Evolutionary conservation across 2,113 vertebrate genomes (phyloP).

Genomic region (Centropus bengalensis): DNA sequence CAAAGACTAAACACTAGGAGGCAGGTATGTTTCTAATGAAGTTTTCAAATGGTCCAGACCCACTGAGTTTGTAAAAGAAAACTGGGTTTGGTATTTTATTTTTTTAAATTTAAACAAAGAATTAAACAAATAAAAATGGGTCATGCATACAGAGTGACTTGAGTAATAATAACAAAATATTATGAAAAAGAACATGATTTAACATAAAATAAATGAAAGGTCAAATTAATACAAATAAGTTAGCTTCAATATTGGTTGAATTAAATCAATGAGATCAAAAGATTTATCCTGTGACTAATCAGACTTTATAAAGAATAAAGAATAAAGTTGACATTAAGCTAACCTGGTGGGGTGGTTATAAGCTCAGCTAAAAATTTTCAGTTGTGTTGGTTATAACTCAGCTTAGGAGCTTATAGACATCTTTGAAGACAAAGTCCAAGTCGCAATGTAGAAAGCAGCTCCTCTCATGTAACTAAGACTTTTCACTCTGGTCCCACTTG

Average conservation of each 20-base stretch:
- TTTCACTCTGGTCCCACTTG: background rate
- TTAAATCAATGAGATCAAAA: background rate
- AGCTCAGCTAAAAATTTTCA: background rate
- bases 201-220: background rate
- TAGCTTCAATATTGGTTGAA: background rate
- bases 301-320: background rate
- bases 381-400: background rate
- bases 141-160: background rate
- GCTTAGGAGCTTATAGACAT: background rate
- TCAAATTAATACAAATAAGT: background rate
- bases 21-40: background rate
- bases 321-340: background rate
- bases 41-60: background rate
- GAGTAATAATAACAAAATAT: background rate
- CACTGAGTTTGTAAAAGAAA: background rate
- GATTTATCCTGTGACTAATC: background rate
- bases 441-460: background rate
- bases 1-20: background rate
- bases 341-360: background rate
- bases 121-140: background rate
- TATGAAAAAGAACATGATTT: background rate
- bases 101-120: background rate
- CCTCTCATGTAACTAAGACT: fast-evolving
- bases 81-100: background rate
- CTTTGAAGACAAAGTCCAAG: background rate